phyloP scores from a whole-genome alignment of 2,797 vertebrate species.

The Myripristis murdjan region DNA sequence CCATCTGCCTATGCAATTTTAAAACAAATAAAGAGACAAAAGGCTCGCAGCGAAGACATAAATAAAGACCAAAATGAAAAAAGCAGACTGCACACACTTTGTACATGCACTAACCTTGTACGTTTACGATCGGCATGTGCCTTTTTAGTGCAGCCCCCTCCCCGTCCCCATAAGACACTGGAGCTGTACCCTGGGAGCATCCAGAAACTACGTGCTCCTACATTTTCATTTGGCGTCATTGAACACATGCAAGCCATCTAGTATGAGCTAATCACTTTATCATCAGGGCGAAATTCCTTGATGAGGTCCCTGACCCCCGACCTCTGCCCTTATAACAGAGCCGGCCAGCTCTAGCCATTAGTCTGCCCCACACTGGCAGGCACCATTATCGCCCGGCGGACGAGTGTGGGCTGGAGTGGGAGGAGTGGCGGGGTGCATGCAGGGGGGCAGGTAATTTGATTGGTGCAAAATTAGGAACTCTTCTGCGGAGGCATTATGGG shows the following conservation, averaged over 20 bases:
- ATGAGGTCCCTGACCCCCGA: constrained; percentile 90
- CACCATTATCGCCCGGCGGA: constrained; percentile 90
- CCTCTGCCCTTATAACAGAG: constrained; percentile 87
- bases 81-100: neutral
- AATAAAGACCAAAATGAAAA: neutral
- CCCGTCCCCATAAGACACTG: neutral
- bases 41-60: neutral
- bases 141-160: neutral
- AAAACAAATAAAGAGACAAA: neutral
- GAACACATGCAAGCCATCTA: constrained; percentile 50
- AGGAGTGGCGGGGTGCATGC: constrained; percentile 80
- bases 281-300: constrained; percentile 90
- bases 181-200: neutral
- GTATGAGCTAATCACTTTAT: constrained; percentile 95
- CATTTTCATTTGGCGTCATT: constrained; percentile 22
- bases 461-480: constrained; percentile 98
- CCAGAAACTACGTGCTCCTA: neutral
- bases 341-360: constrained; percentile 90
- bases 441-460: constrained; percentile 95
- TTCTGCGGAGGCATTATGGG: constrained; percentile 92
- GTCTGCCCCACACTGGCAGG: constrained; percentile 90
- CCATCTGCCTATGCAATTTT: no score
- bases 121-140: neutral
- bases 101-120: neutral
- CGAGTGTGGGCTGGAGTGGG: constrained; percentile 3